phyloP scores from a whole-genome alignment of 2,888 invertebrate genomes.

The Andrena marginata region DNA sequence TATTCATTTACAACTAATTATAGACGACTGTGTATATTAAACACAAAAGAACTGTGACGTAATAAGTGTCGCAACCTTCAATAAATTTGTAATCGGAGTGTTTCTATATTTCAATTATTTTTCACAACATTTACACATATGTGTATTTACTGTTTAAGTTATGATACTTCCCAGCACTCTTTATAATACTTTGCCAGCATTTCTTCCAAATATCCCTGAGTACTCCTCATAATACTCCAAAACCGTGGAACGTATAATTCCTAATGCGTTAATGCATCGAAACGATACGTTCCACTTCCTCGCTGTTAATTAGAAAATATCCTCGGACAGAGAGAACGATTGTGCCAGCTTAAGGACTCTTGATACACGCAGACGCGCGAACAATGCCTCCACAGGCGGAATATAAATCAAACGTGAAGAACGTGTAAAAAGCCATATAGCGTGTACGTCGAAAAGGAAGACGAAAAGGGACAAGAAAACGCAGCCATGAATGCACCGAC shows the following conservation, averaged over 20 bases:
- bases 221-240: too few relatives aligned
- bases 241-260: neutral
- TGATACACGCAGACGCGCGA: slow-evolving; percentile 26
- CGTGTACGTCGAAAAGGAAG: slow-evolving; percentile 29
- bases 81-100: too few relatives aligned
- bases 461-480: slow-evolving; percentile 52
- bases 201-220: too few relatives aligned
- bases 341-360: neutral
- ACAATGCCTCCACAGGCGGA: slow-evolving; percentile 37
- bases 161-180: too few relatives aligned
- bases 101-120: too few relatives aligned
- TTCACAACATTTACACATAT: too few relatives aligned
- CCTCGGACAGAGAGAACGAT: slow-evolving; percentile 6
- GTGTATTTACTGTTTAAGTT: too few relatives aligned
- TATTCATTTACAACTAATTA: too few relatives aligned
- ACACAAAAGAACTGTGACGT: too few relatives aligned
- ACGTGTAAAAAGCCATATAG: slow-evolving; percentile 38
- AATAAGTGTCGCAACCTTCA: too few relatives aligned
- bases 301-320: slow-evolving; percentile 32
- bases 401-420: slow-evolving; percentile 52
- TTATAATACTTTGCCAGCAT: too few relatives aligned
- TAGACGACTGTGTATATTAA: too few relatives aligned
- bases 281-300: slow-evolving; percentile 1
- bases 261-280: neutral
- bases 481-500: slow-evolving; percentile 68